Evolutionary conservation across 1,140 invertebrate species (phyloP).

Genomic region (Tigriopus japonicus): DNA sequence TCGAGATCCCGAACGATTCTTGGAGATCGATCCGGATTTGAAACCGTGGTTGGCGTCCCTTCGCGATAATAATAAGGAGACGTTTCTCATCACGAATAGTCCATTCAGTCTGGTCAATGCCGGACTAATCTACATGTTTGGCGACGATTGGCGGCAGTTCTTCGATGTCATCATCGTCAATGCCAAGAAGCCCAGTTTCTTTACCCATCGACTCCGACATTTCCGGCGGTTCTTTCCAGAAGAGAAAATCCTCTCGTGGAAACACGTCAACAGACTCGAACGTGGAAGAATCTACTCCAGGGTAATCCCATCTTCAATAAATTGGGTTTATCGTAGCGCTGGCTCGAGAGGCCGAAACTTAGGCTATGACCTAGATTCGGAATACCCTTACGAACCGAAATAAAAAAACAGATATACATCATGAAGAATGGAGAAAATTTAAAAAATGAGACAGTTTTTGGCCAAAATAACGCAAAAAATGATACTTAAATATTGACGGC

Average conservation of each 20-base stretch:
- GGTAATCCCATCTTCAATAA: constrained; percentile 30
- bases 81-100: constrained; percentile 92
- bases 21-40: constrained; percentile 54
- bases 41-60: constrained; percentile 55
- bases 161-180: constrained; percentile 90
- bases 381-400: too few relatives aligned
- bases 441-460: too few relatives aligned
- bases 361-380: too few relatives aligned
- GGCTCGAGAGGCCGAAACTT: too few relatives aligned
- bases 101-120: constrained; percentile 57
- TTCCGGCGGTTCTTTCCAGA: constrained; percentile 68
- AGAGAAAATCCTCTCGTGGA: constrained; percentile 65
- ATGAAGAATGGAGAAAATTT: too few relatives aligned
- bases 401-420: too few relatives aligned
- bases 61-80: constrained; percentile 52
- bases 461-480: too few relatives aligned
- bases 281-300: constrained; percentile 83
- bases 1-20: constrained; percentile 53
- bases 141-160: constrained; percentile 65
- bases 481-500: too few relatives aligned
- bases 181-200: constrained; percentile 87
- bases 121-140: constrained; percentile 76
- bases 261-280: constrained; percentile 62
- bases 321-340: not conserved
- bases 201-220: constrained; percentile 72